A percentile compares a stretch with the other conserved stretches of the same genome.
Conservation (phyloP, 53 echinoderm and acorn worm species). For the Holothuria scabra region DNA sequence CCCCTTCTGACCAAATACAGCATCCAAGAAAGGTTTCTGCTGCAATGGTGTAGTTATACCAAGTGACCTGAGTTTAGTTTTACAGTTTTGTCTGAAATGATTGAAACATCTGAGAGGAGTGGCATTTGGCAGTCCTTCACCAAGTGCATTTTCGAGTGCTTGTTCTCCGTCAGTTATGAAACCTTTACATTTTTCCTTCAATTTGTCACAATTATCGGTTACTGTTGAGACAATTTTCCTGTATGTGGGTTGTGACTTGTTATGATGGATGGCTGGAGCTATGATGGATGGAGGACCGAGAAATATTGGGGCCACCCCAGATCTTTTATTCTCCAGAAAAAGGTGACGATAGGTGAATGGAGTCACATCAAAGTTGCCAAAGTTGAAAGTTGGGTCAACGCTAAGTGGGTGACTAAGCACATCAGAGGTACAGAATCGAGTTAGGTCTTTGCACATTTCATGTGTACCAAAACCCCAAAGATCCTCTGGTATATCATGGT, state of each 20-base stretch:
- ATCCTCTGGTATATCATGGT: constrained; percentile 40
- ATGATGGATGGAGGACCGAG: constrained; percentile 22
- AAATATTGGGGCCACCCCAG: too few species aligned
- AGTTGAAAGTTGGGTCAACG: constrained; percentile 51
- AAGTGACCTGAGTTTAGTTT: constrained; percentile 11
- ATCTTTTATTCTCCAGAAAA: background rate
- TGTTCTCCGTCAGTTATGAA: constrained; percentile 41
- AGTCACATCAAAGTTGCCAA: constrained; percentile 40
- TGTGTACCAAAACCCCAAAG: constrained; percentile 30
- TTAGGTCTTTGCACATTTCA: constrained; percentile 25
- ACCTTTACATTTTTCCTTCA: background rate
- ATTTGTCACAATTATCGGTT: background rate
- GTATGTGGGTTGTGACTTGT: constrained; percentile 19
- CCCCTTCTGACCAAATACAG: constrained; percentile 16
- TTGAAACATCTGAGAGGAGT: constrained; percentile 24
- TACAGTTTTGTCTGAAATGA: constrained; percentile 34
- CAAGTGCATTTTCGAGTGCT: constrained; percentile 12
- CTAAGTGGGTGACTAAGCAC: constrained; percentile 36
- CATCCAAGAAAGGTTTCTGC: constrained; percentile 17
- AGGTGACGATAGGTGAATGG: constrained; percentile 34
- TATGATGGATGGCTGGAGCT: constrained; percentile 29
- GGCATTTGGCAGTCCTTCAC: constrained; percentile 7
- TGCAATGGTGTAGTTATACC: background rate
- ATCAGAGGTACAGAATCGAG: constrained; percentile 38
- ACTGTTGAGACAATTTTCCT: constrained; percentile 34